phyloP scores from a whole-genome alignment of 2,113 vertebrate species.

The Gnathonemus longibarbis region DNA sequence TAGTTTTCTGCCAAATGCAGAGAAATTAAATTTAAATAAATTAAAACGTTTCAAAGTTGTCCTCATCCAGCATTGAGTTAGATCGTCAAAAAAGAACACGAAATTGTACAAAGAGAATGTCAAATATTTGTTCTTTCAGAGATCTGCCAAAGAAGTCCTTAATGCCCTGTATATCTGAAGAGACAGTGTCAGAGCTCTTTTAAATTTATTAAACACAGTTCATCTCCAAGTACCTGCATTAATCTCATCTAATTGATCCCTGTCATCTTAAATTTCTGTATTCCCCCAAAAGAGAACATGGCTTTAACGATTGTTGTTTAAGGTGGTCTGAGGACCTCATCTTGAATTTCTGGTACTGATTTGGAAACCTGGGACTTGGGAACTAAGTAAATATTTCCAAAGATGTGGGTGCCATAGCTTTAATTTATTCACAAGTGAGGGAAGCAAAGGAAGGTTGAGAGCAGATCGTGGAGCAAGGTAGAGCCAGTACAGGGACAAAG shows the following conservation, averaged over 20 bases:
- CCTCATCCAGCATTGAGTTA: conserved; percentile 1
- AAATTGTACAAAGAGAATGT: conserved; percentile 22
- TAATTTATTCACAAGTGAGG: not conserved
- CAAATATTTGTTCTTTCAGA: not conserved
- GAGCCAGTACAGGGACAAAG: not conserved
- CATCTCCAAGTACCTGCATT: not conserved
- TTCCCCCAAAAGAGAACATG: not conserved
- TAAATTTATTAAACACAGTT: not conserved
- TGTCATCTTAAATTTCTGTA: not conserved
- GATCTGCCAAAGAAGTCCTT: not conserved
- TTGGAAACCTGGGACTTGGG: not conserved
- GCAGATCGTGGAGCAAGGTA: not conserved
- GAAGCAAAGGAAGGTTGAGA: not conserved
- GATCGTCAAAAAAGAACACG: conserved; percentile 34
- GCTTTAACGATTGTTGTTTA: not conserved
- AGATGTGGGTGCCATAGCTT: not conserved
- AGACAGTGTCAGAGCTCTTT: not conserved
- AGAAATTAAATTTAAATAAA: not conserved
- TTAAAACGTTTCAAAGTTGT: conserved; percentile 17
- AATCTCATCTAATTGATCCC: not conserved
- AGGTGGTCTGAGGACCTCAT: not conserved
- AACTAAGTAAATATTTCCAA: not conserved
- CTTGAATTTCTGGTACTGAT: not conserved
- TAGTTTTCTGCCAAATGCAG: not conserved
- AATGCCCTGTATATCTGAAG: not conserved